Base-by-base conservation (phyloP, 1,140 invertebrate species). In the Brachionus plicatilis region DNA sequence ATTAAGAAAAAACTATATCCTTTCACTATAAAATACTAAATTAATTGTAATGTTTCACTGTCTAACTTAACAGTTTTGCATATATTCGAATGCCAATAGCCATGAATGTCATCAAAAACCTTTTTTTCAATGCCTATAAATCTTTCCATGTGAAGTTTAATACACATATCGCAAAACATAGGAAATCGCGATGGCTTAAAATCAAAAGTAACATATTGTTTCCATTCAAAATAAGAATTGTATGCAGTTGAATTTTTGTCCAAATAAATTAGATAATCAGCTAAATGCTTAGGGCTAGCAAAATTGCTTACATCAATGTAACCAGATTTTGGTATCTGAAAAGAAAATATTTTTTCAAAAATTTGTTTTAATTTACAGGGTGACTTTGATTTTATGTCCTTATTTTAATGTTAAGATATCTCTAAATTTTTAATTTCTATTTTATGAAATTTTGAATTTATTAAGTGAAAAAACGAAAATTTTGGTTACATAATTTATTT, bases 221-320 rank as follows among this genome's bases (percentile, higher is more conserved):
- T 85, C 72, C 66, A 83, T 56, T 70, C 43, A 29, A 83, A 83
- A 56, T 82, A 83, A 27, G 45, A 37, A 70, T 70, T 60, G 41
- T 72, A 82, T 12, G 76, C 65, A 20, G 17, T n/a, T 37, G 17
- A n/a, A 41, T 82, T 72, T 9, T 66, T 56, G 14, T 53, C 85
- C 6, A 86, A 75, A 66, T 85, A 85, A 20, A 83, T n/a, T 0
- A 86, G 41, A 72, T 85, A 78, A 11, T 85, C 79, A 1, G 86
- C 86, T 29, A 87, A 72, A 4, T 85, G 79, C 66, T 83, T 83
- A n/a, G 83, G 76, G 2, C 75, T 68, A 11, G 12, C 1, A 56
- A 79, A 87, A 70, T 86, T 82, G 0, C 56, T 60, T 5, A 82
- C 84, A 84, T 85, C 76, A 53, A 86, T 83, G 41, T 27, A 83